A percentile compares a stretch with the other conserved stretches of the same genome.
These are phyloP conservation scores for Oreohelix idahoensis DNA, from an alignment of 1,140 invertebrate genomes.

Conservation along the genomic window DNA sequence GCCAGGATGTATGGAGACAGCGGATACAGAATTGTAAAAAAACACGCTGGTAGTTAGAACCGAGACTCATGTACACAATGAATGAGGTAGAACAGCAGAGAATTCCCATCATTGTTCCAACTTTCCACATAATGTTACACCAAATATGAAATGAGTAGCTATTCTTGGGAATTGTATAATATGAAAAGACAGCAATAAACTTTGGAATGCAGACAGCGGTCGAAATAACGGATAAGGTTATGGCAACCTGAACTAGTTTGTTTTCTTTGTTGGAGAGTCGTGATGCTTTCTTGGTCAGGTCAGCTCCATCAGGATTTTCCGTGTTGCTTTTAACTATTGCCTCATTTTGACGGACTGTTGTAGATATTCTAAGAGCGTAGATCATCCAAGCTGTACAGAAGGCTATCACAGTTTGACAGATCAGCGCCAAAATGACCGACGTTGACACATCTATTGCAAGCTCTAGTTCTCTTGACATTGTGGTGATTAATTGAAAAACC, in stretches of 20 bases:
- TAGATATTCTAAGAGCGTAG: neutral
- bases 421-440: neutral
- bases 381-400: neutral
- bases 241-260: neutral
- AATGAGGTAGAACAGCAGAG: neutral
- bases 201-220: neutral
- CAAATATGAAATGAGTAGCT: neutral
- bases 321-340: neutral
- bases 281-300: neutral
- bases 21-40: too few species aligned
- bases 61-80: neutral
- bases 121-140: neutral
- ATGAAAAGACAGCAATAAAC: neutral
- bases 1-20: too few species aligned
- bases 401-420: neutral
- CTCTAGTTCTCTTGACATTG: neutral
- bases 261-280: neutral
- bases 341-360: neutral
- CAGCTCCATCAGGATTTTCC: neutral
- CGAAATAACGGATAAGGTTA: neutral
- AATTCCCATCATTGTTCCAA: neutral
- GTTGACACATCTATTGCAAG: neutral
- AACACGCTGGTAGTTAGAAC: neutral
- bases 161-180: neutral
- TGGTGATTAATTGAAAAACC: neutral